phyloP scores from a whole-genome alignment of 2,113 vertebrate species.

The Corydoras sp. region DNA sequence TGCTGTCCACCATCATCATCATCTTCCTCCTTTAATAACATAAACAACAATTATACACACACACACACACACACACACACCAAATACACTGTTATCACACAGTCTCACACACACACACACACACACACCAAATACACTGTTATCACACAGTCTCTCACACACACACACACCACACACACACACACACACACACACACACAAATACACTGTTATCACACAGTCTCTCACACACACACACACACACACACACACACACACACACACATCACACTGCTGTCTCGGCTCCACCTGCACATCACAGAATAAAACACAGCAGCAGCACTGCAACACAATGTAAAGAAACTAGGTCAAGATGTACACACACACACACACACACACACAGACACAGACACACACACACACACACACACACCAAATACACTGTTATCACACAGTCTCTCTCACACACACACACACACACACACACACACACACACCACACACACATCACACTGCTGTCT shows the following conservation, averaged over 20 bases:
- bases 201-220: neutral
- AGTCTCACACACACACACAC: conserved; percentile 13
- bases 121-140: conserved; percentile 9
- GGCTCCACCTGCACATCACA: neutral
- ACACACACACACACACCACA: too few species aligned
- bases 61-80: conserved; percentile 15
- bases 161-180: too few species aligned
- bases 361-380: conserved; percentile 14
- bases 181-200: conserved; percentile 19
- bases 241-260: too few species aligned
- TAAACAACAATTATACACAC: conserved; percentile 16
- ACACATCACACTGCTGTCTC: too few species aligned
- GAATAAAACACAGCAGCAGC: neutral
- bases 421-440: neutral
- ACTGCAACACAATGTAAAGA: conserved; percentile 13
- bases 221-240: too few species aligned
- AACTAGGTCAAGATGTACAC: neutral
- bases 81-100: neutral
- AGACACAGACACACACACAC: neutral
- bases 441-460: conserved; percentile 18
- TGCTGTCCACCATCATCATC: conserved; percentile 25
- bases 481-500: too few species aligned
- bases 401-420: conserved; percentile 20
- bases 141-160: neutral
- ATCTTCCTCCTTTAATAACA: neutral